A percentile compares a stretch with the other conserved stretches of the same genome.
Evolutionary conservation across 2,888 invertebrate species (phyloP).

Genomic region (Strigamia transsilvanica): DNA sequence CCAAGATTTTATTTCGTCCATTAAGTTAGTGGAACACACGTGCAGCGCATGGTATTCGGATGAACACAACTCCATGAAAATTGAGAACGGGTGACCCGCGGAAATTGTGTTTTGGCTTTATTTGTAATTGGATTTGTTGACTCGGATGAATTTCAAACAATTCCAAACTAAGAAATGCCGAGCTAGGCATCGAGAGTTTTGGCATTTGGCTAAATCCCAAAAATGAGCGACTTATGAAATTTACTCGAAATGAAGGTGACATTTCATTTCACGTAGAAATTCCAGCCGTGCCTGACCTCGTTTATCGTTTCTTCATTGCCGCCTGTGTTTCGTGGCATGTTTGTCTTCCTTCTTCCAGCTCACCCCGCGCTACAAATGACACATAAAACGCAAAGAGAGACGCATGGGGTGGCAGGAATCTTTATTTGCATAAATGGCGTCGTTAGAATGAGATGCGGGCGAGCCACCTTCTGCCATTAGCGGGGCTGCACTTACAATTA

Average conservation of each 20-base stretch:
- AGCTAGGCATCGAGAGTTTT: slow-evolving; percentile 23
- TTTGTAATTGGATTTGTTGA: slow-evolving; percentile 30
- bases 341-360: slow-evolving; percentile 18
- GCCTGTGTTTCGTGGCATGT: slow-evolving; percentile 30
- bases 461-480: slow-evolving; percentile 31
- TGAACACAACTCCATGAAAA: not conserved
- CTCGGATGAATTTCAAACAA: slow-evolving; percentile 38
- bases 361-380: slow-evolving; percentile 24
- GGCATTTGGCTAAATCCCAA: slow-evolving; percentile 38
- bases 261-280: slow-evolving; percentile 24
- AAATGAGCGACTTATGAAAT: slow-evolving; percentile 34
- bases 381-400: slow-evolving; percentile 30
- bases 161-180: slow-evolving; percentile 5
- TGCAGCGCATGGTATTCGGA: not conserved
- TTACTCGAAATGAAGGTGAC: slow-evolving; percentile 38
- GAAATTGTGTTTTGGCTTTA: slow-evolving; percentile 26
- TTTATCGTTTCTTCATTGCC: slow-evolving; percentile 29
- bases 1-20: not conserved
- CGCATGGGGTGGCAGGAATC: slow-evolving; percentile 24
- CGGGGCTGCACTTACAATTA: slow-evolving; percentile 38
- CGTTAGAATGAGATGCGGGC: slow-evolving; percentile 30
- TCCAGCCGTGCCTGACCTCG: slow-evolving; percentile 34
- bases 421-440: slow-evolving; percentile 38
- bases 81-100: not conserved
- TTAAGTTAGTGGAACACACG: not conserved